Evolutionary conservation across 2,797 vertebrate genomes (phyloP), one percentile per base, ranked within the genome.

Genomic region (Catamblyrhynchus diadema): DNA sequence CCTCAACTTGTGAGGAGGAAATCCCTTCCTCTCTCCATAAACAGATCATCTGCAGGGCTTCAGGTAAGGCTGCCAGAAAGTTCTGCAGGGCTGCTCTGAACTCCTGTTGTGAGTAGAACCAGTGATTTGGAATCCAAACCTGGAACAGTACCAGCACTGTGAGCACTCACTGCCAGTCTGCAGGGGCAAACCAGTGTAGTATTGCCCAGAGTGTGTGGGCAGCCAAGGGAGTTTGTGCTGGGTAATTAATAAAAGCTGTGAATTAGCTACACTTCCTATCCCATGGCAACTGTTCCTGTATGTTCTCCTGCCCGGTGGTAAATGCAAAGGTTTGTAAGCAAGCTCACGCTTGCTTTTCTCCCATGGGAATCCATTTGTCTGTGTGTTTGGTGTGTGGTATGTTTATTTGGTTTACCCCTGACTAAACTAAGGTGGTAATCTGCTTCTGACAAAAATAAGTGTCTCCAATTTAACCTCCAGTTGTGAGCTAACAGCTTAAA

Each of bases 11-110:
- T 0, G 6, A 45, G 42, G 42, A 90, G 94, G 88, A 81, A 91
- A 90, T 90, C 89, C 74, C 65, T 91, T 94, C 72, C 48, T 73
- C 28, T 94, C 54, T 88, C 59, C 54, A 88, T 88, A 91, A 96
- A 88, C 53, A 82, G 44, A 73, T 94, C 59, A 42, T 91, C 84
- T 92, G 35, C 0, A 0, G 33, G 67, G 27, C 32, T 93, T 86
- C 87, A 93, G 80, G 67, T 79, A 30, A 50, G 41, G n/a, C 69
- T 91, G 75, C 54, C 79, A 79, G 77, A 65, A 95, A 88, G 44
- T 0, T 1, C 73, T 66, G 35, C 57, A 51, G 41, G 33, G n/a
- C 73, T 67, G 23, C 61, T 81, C 45, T 7, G 19, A 69, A 41
- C 16, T 59, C 19, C 23, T 72, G 12, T 57, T 78, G 50, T 0